Percentiles rank a stretch among this genome's conserved stretches.
These are phyloP conservation scores for Cyanistes caeruleus DNA, from an alignment of 2,113 vertebrate genomes.

Conservation along the genomic window DNA sequence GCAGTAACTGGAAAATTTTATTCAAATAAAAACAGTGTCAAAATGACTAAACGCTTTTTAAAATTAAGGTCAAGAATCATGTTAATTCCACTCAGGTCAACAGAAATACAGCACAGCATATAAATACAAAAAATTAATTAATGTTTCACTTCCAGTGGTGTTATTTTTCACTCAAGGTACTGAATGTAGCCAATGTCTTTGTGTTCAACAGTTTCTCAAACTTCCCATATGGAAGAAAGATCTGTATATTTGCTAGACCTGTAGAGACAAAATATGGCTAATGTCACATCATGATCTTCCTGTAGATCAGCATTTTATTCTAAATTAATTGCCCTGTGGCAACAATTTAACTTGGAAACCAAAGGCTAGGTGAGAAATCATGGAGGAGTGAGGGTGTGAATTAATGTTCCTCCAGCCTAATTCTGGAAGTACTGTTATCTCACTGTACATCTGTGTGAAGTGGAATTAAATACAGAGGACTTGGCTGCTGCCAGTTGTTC, in stretches of 20 bases:
- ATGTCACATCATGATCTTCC: neutral
- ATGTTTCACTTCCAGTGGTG: neutral
- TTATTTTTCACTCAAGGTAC: neutral
- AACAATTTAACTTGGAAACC: neutral
- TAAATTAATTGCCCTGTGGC: neutral
- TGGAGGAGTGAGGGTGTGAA: accelerated
- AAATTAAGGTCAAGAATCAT: neutral
- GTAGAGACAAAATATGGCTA: neutral
- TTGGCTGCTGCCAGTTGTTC: neutral
- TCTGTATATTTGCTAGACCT: neutral
- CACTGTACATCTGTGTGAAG: neutral
- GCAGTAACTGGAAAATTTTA: neutral
- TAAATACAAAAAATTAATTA: neutral
- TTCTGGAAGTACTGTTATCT: neutral
- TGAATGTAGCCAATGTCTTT: neutral
- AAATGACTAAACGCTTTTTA: neutral
- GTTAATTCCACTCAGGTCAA: neutral
- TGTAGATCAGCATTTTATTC: neutral
- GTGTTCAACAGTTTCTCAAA: neutral
- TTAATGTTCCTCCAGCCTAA: neutral
- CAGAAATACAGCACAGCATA: neutral
- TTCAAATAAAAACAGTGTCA: neutral
- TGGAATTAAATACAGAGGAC: neutral
- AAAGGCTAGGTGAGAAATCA: neutral
- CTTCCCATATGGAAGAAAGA: neutral